Percentiles rank a stretch among this genome's conserved stretches.
Evolutionary conservation across 2,888 invertebrate genomes (phyloP).

Genomic region (Deilephila elpenor): DNA sequence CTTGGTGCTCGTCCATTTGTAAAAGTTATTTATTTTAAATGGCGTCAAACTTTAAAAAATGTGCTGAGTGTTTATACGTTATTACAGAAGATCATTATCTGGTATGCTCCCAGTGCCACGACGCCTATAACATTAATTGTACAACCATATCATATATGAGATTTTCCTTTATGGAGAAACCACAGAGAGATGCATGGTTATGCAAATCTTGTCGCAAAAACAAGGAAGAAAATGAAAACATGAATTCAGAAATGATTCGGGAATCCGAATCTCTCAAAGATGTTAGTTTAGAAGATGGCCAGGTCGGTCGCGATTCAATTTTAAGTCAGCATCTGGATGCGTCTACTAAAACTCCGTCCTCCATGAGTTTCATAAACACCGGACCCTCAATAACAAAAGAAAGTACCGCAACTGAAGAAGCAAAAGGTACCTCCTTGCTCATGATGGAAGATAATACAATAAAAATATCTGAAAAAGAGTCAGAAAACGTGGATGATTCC

Average conservation of each 20-base stretch:
- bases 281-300: not conserved
- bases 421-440: no score
- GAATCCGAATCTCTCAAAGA: not conserved
- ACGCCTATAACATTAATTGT: not conserved
- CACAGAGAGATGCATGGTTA: not conserved
- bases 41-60: not conserved
- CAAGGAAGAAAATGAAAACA: not conserved
- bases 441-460: no score
- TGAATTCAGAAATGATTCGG: not conserved
- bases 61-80: constrained; percentile 6
- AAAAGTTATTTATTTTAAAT: not conserved
- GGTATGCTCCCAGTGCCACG: not conserved
- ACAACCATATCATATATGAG: not conserved
- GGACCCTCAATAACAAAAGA: no score
- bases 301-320: not conserved
- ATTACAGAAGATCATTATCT: not conserved
- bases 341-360: no score
- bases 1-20: not conserved
- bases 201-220: not conserved
- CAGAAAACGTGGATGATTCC: no score
- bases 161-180: not conserved
- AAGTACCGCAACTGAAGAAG: no score
- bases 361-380: no score
- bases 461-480: no score
- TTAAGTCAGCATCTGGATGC: no score